Evolutionary conservation across 1,140 invertebrate genomes (phyloP).

Genomic region (Anastatus disparis): DNA sequence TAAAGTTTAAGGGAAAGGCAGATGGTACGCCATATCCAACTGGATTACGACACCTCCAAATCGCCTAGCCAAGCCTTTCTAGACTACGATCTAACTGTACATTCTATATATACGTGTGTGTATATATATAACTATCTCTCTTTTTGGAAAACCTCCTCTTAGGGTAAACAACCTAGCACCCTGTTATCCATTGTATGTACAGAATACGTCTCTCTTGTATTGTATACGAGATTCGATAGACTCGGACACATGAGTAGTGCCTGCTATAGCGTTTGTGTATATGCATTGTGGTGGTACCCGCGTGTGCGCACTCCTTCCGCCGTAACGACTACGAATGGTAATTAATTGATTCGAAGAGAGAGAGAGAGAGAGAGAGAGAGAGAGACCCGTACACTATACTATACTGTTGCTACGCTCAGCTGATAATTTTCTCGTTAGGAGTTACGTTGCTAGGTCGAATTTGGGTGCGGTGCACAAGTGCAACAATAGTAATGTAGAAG

Average conservation of each 20-base stretch:
- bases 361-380: too few species aligned
- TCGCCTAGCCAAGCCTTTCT: slow-evolving; percentile 17
- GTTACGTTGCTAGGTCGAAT: neutral
- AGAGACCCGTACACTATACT: too few species aligned
- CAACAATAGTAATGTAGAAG: neutral
- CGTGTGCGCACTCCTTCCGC: neutral
- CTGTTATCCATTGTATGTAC: slow-evolving; percentile 2
- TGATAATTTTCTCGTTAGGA: slow-evolving; percentile 2
- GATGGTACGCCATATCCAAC: slow-evolving; percentile 44
- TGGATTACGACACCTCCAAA: slow-evolving; percentile 47
- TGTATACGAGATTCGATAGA: neutral
- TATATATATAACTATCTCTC: neutral
- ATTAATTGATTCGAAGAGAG: slow-evolving; percentile 34
- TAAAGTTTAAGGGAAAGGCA: too few species aligned
- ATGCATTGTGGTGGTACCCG: too few species aligned
- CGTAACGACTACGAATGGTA: neutral
- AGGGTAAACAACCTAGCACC: too few species aligned
- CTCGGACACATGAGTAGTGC: neutral
- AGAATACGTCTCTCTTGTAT: neutral
- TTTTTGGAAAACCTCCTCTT: too few species aligned
- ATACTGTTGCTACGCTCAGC: neutral
- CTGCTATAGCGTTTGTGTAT: too few species aligned
- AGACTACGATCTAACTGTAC: neutral
- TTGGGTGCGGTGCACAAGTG: neutral
- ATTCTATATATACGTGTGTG: neutral